phyloP scores from a whole-genome alignment of 2,888 invertebrate species.

The Conchocele bisecta region DNA sequence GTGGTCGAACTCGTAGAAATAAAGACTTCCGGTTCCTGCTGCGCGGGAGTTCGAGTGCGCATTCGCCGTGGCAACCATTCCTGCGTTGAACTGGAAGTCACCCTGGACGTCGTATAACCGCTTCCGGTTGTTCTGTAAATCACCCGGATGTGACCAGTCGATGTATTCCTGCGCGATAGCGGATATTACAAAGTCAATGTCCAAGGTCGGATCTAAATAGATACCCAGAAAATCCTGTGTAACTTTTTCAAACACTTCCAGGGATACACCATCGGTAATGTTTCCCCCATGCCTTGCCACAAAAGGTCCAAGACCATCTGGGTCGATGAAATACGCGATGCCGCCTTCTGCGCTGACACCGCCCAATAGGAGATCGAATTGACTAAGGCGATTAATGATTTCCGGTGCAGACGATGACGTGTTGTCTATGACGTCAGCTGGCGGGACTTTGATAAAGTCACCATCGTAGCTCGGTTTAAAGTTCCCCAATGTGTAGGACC shows the following conservation, averaged over 20 bases:
- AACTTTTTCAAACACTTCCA: slow-evolving; percentile 1
- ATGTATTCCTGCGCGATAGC: background rate
- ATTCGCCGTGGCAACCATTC: background rate
- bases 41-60: background rate
- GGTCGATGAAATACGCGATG: too few species aligned
- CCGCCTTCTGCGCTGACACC: background rate
- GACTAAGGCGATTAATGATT: background rate
- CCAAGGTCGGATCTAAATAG: background rate
- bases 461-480: background rate
- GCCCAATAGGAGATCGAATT: slow-evolving; percentile 2
- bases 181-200: background rate
- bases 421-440: background rate
- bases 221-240: background rate
- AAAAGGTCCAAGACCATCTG: too few species aligned
- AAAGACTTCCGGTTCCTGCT: background rate
- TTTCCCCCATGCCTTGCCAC: background rate
- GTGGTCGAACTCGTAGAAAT: slow-evolving; percentile 3
- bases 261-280: background rate
- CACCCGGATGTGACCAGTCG: background rate
- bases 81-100: background rate
- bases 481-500: background rate
- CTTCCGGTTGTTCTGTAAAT: background rate
- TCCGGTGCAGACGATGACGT: background rate
- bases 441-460: slow-evolving; percentile 6
- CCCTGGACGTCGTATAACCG: background rate